Evolutionary conservation across 1,140 invertebrate genomes (phyloP), one percentile per base, ranked within the genome.

Genomic region (Leptinotarsa undecemlineata): DNA sequence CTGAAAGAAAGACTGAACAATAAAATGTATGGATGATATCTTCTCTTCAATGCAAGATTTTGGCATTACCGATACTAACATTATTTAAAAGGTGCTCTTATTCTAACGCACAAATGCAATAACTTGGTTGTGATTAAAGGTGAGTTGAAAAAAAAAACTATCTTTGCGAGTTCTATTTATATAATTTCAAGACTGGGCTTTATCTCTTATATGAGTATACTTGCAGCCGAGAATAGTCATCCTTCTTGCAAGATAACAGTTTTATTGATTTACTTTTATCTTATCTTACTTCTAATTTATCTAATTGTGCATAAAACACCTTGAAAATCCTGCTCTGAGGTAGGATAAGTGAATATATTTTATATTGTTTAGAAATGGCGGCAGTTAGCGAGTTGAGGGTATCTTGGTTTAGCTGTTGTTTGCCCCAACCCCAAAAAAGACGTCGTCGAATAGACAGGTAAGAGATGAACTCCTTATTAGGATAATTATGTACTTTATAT

Each of bases 381-480:
- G 86, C 86, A 76, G 86, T 86, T 70, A 87, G 90, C 72, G 91
- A 92, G 78, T 86, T 92, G 76, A 91, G 90, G 90, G 87, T 92
- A 48, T 91, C 92, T 70, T 92, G 91, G 87, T 92, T 92, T 81
- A 90, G 90, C 21, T 92, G 91, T 84, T 92, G 91, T 81, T 84
- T 92, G 33, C 89, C 90, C 51, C 89, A 91, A 76, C 83, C 82
- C 4, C 84, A 81, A 48, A 84, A 84, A 74, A 78, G 83, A 68
- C 79, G 80, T 64, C 81, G 81, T 78, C 75, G 83, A 51, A 85
- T 85, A 67, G 84, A 85, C 74, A 79, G 84, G 84, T 83, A 73
- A 77, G 69, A 20, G 20, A 57, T 14, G 1, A 57, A 17, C 51
- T 17, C 51, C 17, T 17, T 57, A 19, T 57, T 57, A 19, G 51